These are phyloP conservation scores for Rhombomys opimus DNA, from an alignment of 2,113 vertebrate genomes.

Conservation along the genomic window DNA sequence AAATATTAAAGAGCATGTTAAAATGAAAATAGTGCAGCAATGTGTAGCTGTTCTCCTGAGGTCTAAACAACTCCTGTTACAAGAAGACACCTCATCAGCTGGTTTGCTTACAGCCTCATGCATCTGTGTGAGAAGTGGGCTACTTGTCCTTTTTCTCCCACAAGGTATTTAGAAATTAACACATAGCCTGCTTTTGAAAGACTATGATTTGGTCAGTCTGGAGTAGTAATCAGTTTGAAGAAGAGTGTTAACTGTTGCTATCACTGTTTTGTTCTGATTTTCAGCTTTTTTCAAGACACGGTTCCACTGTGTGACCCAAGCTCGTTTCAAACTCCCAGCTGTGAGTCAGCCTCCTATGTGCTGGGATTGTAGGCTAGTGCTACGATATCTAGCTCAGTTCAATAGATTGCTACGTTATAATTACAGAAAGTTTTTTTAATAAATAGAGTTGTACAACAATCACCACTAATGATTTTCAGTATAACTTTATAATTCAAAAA, in stretches of 20 bases:
- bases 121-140: background rate
- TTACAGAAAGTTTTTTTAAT: background rate
- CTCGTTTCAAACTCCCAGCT: background rate
- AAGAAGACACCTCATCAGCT: background rate
- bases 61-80: background rate
- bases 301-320: background rate
- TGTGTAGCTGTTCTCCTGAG: background rate
- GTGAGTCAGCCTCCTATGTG: background rate
- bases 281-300: background rate
- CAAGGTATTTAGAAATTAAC: background rate
- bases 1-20: background rate
- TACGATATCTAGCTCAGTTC: background rate
- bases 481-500: background rate
- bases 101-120: background rate
- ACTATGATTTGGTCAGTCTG: background rate
- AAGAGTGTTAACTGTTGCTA: background rate
- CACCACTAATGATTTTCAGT: background rate
- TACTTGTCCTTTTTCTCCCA: background rate
- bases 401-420: background rate
- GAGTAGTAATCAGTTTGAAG: background rate
- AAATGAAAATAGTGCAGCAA: conserved; percentile 2
- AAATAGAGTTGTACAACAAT: background rate
- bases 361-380: background rate
- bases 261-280: background rate
- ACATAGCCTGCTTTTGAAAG: background rate